These are phyloP conservation scores for Camponotus fellah DNA, from an alignment of 2,888 invertebrate species.

Conservation along the genomic window DNA sequence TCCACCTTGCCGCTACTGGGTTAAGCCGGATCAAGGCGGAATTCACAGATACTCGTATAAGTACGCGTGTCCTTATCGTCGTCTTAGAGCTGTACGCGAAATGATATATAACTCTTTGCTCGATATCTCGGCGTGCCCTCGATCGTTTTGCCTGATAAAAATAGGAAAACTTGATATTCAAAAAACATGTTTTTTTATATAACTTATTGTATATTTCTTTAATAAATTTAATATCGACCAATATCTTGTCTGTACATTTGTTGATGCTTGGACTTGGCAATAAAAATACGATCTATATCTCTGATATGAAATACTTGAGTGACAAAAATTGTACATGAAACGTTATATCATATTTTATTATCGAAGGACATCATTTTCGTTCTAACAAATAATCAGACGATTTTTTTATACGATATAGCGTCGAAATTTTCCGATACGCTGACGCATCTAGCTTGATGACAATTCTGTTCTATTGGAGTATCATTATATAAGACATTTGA, in stretches of 20 bases:
- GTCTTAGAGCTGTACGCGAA: not conserved
- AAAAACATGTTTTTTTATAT: not conserved
- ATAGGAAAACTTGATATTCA: not conserved
- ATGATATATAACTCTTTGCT: slow-evolving; percentile 15
- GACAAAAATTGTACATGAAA: slow-evolving; percentile 8
- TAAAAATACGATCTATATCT: not conserved
- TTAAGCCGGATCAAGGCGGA: slow-evolving; percentile 42
- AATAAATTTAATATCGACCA: not conserved
- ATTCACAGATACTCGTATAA: slow-evolving; percentile 38
- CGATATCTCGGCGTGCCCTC: slow-evolving; percentile 18
- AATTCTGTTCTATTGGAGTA: not conserved
- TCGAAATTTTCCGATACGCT: not conserved
- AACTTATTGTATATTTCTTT: not conserved
- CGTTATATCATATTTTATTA: not conserved
- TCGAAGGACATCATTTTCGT: not conserved
- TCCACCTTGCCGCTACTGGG: not conserved
- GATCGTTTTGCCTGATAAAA: slow-evolving; percentile 18
- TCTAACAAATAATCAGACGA: not conserved
- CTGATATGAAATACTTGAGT: not conserved
- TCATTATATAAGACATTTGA: slow-evolving; percentile 30
- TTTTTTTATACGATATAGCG: not conserved
- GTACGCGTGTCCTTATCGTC: slow-evolving; percentile 53
- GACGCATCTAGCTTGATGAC: not conserved
- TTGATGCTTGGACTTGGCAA: not conserved
- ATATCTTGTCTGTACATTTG: not conserved